Percentiles rank a stretch among this genome's conserved stretches.
These are phyloP conservation scores for Stigmatopora nigra DNA, from an alignment of 2,113 vertebrate genomes.

Conservation along the genomic window DNA sequence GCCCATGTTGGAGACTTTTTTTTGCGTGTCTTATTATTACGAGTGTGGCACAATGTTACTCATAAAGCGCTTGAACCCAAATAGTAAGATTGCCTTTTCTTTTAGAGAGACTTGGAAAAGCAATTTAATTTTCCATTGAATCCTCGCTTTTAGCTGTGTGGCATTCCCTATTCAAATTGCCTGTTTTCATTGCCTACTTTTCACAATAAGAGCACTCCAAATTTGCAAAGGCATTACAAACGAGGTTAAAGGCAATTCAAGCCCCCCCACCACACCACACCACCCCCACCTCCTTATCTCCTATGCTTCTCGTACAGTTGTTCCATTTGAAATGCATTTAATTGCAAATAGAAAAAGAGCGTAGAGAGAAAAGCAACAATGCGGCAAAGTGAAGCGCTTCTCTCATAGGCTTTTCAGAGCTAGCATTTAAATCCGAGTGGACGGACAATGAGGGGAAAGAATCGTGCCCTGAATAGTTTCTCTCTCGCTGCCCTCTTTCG, in stretches of 20 bases:
- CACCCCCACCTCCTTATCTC: constrained; percentile 59
- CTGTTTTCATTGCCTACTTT: constrained; percentile 68
- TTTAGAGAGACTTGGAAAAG: constrained; percentile 61
- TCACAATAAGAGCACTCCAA: constrained; percentile 62
- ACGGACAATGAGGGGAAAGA: constrained; percentile 67
- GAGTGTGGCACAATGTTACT: constrained; percentile 43
- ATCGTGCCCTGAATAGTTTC: constrained; percentile 73
- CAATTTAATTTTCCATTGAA: constrained; percentile 76
- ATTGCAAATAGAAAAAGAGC: constrained; percentile 77
- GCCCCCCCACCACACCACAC: constrained; percentile 43
- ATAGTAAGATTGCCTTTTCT: constrained; percentile 36
- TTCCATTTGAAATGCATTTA: constrained; percentile 79
- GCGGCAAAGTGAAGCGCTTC: constrained; percentile 65
- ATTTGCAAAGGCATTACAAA: constrained; percentile 72
- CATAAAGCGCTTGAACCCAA: constrained; percentile 48
- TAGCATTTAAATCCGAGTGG: constrained; percentile 69
- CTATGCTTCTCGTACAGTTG: constrained; percentile 73
- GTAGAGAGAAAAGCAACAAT: constrained; percentile 67
- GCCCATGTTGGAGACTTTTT: constrained; percentile 56
- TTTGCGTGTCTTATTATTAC: constrained; percentile 29
- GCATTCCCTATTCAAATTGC: constrained; percentile 63
- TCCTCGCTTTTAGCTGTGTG: constrained; percentile 64
- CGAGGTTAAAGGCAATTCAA: constrained; percentile 70
- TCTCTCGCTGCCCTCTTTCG: constrained; percentile 56
- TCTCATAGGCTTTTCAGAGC: constrained; percentile 66